Evolutionary conservation across 2,888 invertebrate genomes (phyloP).

Genomic region (Lymantria monacha): DNA sequence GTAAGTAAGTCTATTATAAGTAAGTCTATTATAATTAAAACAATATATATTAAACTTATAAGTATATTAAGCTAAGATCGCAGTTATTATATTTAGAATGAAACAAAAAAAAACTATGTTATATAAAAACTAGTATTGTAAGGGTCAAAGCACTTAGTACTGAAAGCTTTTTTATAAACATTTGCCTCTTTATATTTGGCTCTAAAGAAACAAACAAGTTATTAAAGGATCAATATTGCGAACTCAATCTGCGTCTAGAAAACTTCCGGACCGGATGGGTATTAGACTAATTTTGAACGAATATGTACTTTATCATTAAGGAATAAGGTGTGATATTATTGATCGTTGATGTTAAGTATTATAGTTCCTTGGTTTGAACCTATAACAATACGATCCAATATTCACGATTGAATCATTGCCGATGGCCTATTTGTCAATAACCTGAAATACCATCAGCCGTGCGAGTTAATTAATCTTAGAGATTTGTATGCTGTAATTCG

Average conservation of each 20-base stretch:
- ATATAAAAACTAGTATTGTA: conserved; percentile 1
- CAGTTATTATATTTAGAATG: not conserved
- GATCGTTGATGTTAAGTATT: conserved; percentile 7
- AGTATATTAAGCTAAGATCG: too few relatives aligned
- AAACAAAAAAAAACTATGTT: not conserved
- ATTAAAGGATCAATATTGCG: conserved; percentile 6
- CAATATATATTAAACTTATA: too few relatives aligned
- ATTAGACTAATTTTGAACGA: conserved; percentile 2
- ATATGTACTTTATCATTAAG: conserved; percentile 9
- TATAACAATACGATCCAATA: conserved; percentile 20
- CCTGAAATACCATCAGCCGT: conserved; percentile 36
- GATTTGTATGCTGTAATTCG: not conserved
- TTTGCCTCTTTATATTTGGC: not conserved
- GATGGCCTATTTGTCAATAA: conserved; percentile 44
- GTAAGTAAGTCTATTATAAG: too few relatives aligned
- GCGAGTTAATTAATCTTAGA: conserved; percentile 18
- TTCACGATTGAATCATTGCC: conserved; percentile 41
- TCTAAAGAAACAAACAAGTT: conserved; percentile 6
- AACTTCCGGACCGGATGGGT: conserved; percentile 15
- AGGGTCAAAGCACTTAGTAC: not conserved
- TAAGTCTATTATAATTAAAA: too few relatives aligned
- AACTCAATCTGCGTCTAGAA: conserved; percentile 15
- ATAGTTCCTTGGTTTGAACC: conserved; percentile 22
- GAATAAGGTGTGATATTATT: not conserved
- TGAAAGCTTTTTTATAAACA: conserved; percentile 3